These are phyloP conservation scores for Muraenolepis orangiensis DNA, from an alignment of 2,797 vertebrate genomes.

Conservation along the genomic window DNA sequence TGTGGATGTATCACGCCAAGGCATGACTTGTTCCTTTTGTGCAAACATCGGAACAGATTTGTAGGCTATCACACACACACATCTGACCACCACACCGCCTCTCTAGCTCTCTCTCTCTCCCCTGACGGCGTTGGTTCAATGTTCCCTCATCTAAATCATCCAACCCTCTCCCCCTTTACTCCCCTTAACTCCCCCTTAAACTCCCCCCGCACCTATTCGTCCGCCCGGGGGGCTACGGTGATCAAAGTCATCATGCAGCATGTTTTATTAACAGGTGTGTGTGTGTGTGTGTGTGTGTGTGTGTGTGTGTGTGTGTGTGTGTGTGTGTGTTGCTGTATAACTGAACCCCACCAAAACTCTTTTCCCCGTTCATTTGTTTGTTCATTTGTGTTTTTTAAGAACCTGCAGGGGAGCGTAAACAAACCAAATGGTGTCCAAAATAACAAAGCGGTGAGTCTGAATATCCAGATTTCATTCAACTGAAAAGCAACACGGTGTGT, in stretches of 20 bases:
- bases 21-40: not conserved
- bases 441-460: not conserved
- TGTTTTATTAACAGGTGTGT: constrained; percentile 74
- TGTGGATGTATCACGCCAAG: not conserved
- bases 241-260: constrained; percentile 65
- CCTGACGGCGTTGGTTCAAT: not conserved
- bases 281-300: not conserved
- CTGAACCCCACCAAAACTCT: constrained; percentile 28
- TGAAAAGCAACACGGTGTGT: no score
- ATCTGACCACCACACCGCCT: not conserved
- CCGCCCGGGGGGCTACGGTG: constrained; percentile 34
- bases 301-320: no score
- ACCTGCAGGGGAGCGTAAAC: constrained; percentile 29
- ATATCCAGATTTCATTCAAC: no score
- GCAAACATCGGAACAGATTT: not conserved
- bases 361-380: not conserved
- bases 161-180: not conserved
- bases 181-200: not conserved
- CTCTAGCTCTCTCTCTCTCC: no score
- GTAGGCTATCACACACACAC: not conserved
- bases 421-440: not conserved
- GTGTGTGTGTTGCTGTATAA: not conserved
- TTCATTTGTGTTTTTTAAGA: constrained; percentile 13
- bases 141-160: not conserved
- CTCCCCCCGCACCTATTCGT: constrained; percentile 2